Evolutionary conservation across 2,888 invertebrate species (phyloP).

Genomic region (Pimpla rufipes): DNA sequence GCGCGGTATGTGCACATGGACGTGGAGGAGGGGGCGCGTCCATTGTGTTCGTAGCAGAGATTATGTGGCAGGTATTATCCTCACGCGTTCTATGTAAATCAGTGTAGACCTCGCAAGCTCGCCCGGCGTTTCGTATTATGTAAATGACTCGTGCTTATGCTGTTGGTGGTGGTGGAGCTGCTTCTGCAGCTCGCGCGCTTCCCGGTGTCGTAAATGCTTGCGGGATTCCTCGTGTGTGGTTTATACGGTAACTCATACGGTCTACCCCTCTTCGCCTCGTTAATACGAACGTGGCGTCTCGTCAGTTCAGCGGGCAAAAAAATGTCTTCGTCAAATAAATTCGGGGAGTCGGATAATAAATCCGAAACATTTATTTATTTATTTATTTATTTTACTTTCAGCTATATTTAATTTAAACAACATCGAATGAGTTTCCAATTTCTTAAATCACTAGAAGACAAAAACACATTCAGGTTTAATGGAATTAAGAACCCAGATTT

Average conservation of each 20-base stretch:
- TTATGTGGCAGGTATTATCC: conserved; percentile 64
- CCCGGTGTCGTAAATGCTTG: conserved; percentile 51
- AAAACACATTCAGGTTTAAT: no score
- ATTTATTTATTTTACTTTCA: no score
- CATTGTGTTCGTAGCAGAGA: conserved; percentile 51
- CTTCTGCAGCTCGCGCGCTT: conserved; percentile 32
- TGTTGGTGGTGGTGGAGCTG: conserved; percentile 40
- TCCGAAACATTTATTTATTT: no score
- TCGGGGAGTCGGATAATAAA: no score
- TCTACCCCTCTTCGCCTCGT: not conserved
- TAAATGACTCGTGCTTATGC: conserved; percentile 52
- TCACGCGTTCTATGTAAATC: conserved; percentile 65
- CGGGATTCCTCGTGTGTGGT: conserved; percentile 56
- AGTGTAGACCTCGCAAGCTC: conserved; percentile 59
- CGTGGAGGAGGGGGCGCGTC: not conserved
- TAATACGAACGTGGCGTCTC: not conserved
- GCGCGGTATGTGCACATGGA: not conserved
- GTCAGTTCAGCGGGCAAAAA: no score
- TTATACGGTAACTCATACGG: conserved; percentile 45
- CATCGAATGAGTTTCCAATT: no score
- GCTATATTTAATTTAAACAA: no score
- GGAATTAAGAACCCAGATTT: no score
- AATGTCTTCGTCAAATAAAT: no score
- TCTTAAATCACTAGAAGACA: no score
- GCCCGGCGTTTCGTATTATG: conserved; percentile 57